A percentile compares a stretch with the other conserved stretches of the same genome.
These are phyloP conservation scores for Apomyelois bistriatella DNA, from an alignment of 2,888 invertebrate species.

Conservation along the genomic window DNA sequence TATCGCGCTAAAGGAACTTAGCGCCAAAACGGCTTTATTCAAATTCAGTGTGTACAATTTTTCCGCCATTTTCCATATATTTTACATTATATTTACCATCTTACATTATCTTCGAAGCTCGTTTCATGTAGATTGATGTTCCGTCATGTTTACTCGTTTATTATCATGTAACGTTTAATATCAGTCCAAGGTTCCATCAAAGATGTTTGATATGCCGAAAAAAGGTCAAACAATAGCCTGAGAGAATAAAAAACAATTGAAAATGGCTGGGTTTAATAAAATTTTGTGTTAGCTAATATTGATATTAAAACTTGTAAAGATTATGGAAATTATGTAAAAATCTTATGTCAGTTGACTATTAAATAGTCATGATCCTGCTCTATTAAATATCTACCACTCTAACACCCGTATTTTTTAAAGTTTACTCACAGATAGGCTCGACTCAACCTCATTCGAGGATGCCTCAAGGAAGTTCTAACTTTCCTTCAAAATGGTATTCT, in stretches of 20 bases:
- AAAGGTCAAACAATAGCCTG: slow-evolving; percentile 4
- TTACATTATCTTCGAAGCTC: not conserved
- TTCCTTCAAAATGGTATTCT: too few relatives aligned
- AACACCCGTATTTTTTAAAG: too few relatives aligned
- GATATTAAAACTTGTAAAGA: too few relatives aligned
- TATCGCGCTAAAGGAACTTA: not conserved
- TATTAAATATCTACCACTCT: too few relatives aligned
- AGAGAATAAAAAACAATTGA: not conserved
- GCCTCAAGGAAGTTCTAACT: too few relatives aligned
- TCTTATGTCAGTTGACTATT: too few relatives aligned
- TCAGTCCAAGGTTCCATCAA: not conserved
- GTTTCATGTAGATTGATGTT: slow-evolving; percentile 2
- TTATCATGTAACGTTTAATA: slow-evolving; percentile 10
- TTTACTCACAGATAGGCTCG: too few relatives aligned
- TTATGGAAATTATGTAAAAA: too few relatives aligned
- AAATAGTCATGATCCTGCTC: too few relatives aligned
- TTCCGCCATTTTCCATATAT: not conserved
- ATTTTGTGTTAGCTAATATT: too few relatives aligned
- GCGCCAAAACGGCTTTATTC: not conserved
- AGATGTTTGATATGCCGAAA: not conserved
- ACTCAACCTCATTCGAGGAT: too few relatives aligned
- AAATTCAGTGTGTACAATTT: not conserved
- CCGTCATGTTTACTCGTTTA: slow-evolving; percentile 3
- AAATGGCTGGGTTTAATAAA: not conserved
- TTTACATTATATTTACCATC: not conserved